A percentile compares a stretch with the other conserved stretches of the same genome.
Conservation (phyloP, 2,113 vertebrate genomes). For the Pelobates fuscus region DNA sequence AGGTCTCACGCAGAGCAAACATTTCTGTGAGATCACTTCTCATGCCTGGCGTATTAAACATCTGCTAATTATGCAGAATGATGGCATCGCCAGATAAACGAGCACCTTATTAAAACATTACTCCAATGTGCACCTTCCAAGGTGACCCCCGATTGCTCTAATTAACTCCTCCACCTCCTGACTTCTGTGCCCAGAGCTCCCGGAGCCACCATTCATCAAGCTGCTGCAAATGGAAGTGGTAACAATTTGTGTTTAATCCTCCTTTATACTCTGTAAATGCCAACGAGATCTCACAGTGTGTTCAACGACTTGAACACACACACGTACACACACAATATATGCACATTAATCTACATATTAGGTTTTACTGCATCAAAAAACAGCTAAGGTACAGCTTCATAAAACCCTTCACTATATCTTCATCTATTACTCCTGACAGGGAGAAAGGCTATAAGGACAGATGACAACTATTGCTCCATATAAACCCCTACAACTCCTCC, state of each 20-base stretch:
- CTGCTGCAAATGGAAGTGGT: conserved; percentile 9
- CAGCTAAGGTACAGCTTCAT: neutral
- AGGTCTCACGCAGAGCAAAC: conserved; percentile 25
- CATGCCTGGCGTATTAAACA: conserved; percentile 33
- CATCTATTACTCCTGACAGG: neutral
- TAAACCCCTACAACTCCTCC: neutral
- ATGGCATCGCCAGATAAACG: conserved; percentile 41
- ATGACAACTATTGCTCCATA: neutral
- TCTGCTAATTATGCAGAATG: conserved; percentile 44
- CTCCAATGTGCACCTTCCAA: conserved; percentile 44
- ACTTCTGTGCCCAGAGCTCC: conserved; percentile 23
- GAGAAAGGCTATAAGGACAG: too few relatives aligned
- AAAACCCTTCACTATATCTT: neutral
- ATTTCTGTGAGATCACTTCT: conserved; percentile 37
- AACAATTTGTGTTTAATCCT: conserved; percentile 2
- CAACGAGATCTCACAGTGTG: too few relatives aligned
- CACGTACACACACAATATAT: too few relatives aligned
- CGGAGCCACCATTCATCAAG: conserved; percentile 40
- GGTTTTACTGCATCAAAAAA: neutral
- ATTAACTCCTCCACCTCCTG: conserved; percentile 50
- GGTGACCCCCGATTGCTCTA: conserved; percentile 40
- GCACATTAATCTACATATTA: too few relatives aligned
- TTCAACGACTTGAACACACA: too few relatives aligned
- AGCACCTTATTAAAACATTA: conserved; percentile 49
- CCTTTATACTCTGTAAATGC: neutral